These are phyloP conservation scores for Noctua fimbriata DNA, from an alignment of 2,888 invertebrate species.

Conservation along the genomic window DNA sequence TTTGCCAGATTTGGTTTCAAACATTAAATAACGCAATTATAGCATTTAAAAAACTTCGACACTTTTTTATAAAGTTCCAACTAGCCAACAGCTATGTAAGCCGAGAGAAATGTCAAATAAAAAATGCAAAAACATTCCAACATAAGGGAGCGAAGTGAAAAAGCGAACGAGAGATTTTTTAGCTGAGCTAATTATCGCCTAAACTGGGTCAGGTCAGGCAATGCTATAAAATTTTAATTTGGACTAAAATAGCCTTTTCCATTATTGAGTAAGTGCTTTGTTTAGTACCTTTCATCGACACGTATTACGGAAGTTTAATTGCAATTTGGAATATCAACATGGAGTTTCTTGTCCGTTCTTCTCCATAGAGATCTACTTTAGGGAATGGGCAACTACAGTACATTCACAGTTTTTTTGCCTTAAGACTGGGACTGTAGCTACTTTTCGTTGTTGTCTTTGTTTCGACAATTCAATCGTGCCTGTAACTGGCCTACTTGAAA, in stretches of 20 bases:
- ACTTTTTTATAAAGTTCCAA: background rate
- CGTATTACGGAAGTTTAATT: constrained; percentile 19
- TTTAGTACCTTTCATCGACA: constrained; percentile 24
- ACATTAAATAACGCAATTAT: background rate
- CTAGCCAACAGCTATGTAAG: background rate
- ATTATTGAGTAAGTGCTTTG: constrained; percentile 45
- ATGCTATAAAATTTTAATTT: constrained; percentile 54
- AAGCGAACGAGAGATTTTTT: constrained; percentile 38
- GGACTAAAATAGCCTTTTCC: constrained; percentile 30
- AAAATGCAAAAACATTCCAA: constrained; percentile 22
- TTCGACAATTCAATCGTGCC: no score
- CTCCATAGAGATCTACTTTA: no score
- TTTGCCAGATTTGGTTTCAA: background rate
- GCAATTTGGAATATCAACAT: constrained; percentile 3
- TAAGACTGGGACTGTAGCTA: no score
- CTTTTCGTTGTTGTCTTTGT: no score
- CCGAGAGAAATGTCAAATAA: constrained; percentile 31
- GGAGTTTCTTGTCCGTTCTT: no score
- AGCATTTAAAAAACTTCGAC: background rate
- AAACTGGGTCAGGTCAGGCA: constrained; percentile 56
- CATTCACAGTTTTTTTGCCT: no score
- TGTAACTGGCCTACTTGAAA: no score
- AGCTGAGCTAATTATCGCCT: constrained; percentile 56
- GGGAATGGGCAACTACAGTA: no score
- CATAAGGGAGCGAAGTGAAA: constrained; percentile 23